Base-by-base conservation (phyloP, 2,113 vertebrate species). In the Oncorhynchus clarkii region DNA sequence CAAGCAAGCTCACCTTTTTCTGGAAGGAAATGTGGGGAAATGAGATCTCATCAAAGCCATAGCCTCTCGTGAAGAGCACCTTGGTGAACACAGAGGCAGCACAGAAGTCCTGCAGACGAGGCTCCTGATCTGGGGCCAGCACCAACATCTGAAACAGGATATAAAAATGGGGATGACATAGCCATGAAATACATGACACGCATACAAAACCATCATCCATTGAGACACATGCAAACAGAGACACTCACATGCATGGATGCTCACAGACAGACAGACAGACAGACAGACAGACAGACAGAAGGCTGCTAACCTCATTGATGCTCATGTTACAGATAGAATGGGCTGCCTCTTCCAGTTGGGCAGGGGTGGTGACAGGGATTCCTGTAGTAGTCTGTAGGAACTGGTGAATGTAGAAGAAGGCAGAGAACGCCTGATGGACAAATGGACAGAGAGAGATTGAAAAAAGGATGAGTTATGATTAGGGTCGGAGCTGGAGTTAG, bases 381-480 rank as follows among this genome's bases (percentile, higher is more conserved):
- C 81, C 80, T 83, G 93, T 93, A 70, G 76, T 83, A 0, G 72
- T 83, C 82, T 75, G 88, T 72, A 96, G 90, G 88, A 95, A 96
- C 71, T 92, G 86, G 70, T 95, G 72, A 0, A 89, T 94, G 81
- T 95, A 93, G 88, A 90, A 96, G 82, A 96, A 96, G 2, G 94
- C 95, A 26, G 95, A 94, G 84, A 96, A 96, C n/a, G 94, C 95
- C 95, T 96, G 82, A 72, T 45, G 71, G 6, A 57, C 29, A 54
- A 7, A 20, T 20, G 14, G 54, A 24, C 18, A 73, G 80, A 22
- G 78, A 71, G 72, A 72, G 68, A 26, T n/a, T n/a, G 16, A 54
- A 54, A 14, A 45, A 45, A 18, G 0, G 1, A 54, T 54, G 1
- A 5, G 3, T 18, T 45, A 45, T 45, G 12, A 54, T 54, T 54